These are phyloP conservation scores for Malthinus seriepunctatus DNA, from an alignment of 2,888 invertebrate species.

Conservation along the genomic window DNA sequence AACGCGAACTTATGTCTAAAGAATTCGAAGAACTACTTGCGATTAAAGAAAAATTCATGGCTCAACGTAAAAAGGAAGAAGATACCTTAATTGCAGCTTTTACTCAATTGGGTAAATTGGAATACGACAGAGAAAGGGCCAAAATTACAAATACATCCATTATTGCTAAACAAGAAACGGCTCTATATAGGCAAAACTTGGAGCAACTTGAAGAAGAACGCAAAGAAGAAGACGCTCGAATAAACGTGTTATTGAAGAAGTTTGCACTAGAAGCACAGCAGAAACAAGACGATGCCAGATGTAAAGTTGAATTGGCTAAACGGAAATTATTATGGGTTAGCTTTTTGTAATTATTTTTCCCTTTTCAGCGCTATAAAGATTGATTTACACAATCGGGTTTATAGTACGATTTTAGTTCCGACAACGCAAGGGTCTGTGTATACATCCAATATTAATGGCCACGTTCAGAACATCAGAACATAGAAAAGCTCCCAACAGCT, in stretches of 20 bases:
- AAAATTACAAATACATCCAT: conserved; percentile 35
- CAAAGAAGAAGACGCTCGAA: conserved; percentile 44
- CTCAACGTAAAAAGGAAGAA: conserved; percentile 46
- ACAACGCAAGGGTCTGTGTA: too few relatives aligned
- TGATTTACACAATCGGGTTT: too few relatives aligned
- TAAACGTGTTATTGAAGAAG: conserved; percentile 41
- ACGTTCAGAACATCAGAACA: too few relatives aligned
- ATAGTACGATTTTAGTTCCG: too few relatives aligned
- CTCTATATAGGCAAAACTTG: conserved; percentile 45
- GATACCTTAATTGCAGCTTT: conserved; percentile 45
- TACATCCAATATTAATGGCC: too few relatives aligned
- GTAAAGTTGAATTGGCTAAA: conserved; percentile 46
- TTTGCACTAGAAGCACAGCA: conserved; percentile 41
- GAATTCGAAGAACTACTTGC: conserved; percentile 48
- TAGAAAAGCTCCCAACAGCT: too few relatives aligned
- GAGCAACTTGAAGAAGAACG: conserved; percentile 44
- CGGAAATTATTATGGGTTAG: conserved; percentile 42
- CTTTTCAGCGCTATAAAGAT: too few relatives aligned
- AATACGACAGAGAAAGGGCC: conserved; percentile 44
- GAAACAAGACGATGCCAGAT: conserved; percentile 46
- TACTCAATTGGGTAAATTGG: conserved; percentile 41
- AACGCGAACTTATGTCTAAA: conserved; percentile 39
- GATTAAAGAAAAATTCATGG: conserved; percentile 41
- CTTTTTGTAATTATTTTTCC: too few relatives aligned
- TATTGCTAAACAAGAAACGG: conserved; percentile 43